Evolutionary conservation across 92 coral and sea anemone genomes (phyloP), one percentile per base, ranked within the genome.

Genomic region (Phenganax marumi): DNA sequence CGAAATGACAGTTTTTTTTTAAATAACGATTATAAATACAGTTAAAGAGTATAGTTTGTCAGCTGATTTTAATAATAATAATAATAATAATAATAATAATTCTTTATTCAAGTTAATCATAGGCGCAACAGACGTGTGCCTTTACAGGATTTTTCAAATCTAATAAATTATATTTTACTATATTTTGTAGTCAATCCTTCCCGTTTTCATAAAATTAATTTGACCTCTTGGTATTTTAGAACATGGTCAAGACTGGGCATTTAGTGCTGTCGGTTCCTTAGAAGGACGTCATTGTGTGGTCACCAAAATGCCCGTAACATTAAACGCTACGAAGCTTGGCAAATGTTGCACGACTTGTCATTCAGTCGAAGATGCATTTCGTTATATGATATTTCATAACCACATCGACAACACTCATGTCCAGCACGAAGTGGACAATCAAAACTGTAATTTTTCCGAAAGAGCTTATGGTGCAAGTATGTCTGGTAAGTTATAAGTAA

Each of bases 291-390:
- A 73, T 23, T 81, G 79, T 22, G 51, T 70, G 23, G 75, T 21
- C 21, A 90, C 93, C 0, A 91, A 93, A 24, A 79, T 84, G 46
- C 92, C 91, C 4, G 96, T 89, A 48, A 88, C 93, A 12, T 93
- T 93, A 52, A 89, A 92, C 25, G 91, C 86, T 58, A 91, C 86
- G 82, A 90, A 93, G 57, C 90, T 93, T 22, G 92, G 82, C 3
- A 90, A 91, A 53, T 93, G 97, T 68, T 91, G 97, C 57, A 64
- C 58, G 11, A 60, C 55, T 0, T 93, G 81, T 80, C 88, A 90
- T 3, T 89, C 90, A 4, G 86, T 90, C 90, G 97, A 86, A 70
- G 86, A 93, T 66, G 97, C 92, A 4, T 93, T 91, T 71, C 61
- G 76, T 0, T 76, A 76, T 16, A 76, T 76, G 81, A 76, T 76